Base-by-base conservation (phyloP, 2,888 invertebrate genomes). In the Lithosia quadra region DNA sequence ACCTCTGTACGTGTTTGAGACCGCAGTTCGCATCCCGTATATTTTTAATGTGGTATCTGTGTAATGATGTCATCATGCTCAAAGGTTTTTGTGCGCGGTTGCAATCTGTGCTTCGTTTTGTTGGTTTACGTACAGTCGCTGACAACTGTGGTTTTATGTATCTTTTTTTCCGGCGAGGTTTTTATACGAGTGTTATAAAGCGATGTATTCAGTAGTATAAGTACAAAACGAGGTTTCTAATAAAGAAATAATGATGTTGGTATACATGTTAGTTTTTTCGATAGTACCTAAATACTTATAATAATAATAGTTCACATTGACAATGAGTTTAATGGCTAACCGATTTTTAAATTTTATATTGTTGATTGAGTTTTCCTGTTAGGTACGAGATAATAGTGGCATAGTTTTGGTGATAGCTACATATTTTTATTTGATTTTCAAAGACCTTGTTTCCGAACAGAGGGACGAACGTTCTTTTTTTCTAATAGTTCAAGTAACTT, bases 11-110 rank as follows among this genome's bases (percentile, higher is more conserved):
- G 63, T 60, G 68, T 49, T 63, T 36, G 39, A 60, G 57, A 63
- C 33, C 62, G 21, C 67, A 34, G 18, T 62, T 39, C 33, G 22
- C 57, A 62, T 62, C 57, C 61, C 43, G 59, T 62, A 24, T 43
- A n/a, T 57, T 67, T 63, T 67, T 67, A 21, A 36, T 58, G 22
- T 28, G 15, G 53, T 64, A 59, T 55, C 68, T 59, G 21, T 63
- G 15, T 64, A 64, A 68, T 65, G 60, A 68, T 65, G 64, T 64
- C 64, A 60, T 68, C 63, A 49, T 59, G 67, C 58, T 56, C 11
- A 13, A 58, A 57, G 57, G 53, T 68, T 68, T 68, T 63, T 70
- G 60, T 60, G 2, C 60, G 66, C 66, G 66, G 66, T 66, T 56
- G 61, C 61, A 61, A 67, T 61, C 36, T 66, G 13, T 55, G 61